Evolutionary conservation across 2,888 invertebrate genomes (phyloP).

Genomic region (Pandemis corylana): DNA sequence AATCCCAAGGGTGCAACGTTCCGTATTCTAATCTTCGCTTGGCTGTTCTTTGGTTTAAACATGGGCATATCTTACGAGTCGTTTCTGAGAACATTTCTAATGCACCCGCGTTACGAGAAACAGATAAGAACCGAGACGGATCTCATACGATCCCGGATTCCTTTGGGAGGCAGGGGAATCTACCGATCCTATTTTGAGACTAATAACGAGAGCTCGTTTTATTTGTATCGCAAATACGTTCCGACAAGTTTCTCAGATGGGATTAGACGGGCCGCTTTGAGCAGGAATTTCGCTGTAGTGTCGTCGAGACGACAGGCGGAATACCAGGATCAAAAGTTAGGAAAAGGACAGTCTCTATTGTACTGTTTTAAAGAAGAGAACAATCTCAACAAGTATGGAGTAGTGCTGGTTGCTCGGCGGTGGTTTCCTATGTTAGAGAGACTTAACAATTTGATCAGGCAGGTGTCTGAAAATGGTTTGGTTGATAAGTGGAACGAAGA

Average conservation of each 20-base stretch:
- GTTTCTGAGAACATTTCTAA: conserved; percentile 80
- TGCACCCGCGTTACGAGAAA: conserved; percentile 81
- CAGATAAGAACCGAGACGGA: conserved; percentile 78
- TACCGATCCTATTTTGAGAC: conserved; percentile 80
- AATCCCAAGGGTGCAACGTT: conserved; percentile 72
- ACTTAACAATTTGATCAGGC: conserved; percentile 77
- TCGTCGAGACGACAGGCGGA: conserved; percentile 76
- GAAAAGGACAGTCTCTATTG: conserved; percentile 72
- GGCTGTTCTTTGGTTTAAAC: conserved; percentile 81
- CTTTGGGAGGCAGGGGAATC: conserved; percentile 79
- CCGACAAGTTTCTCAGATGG: conserved; percentile 74
- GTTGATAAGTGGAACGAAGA: conserved; percentile 81
- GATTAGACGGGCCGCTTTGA: conserved; percentile 68
- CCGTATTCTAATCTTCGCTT: conserved; percentile 74
- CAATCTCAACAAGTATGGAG: conserved; percentile 80
- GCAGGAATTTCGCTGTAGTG: conserved; percentile 76
- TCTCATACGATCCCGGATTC: conserved; percentile 74
- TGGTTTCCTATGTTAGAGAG: conserved; percentile 79
- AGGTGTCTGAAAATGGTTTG: conserved; percentile 78
- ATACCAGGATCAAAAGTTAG: conserved; percentile 76
- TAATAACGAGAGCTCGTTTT: conserved; percentile 77
- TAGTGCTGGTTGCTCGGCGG: conserved; percentile 74
- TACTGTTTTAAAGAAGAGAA: conserved; percentile 78
- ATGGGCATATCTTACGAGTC: conserved; percentile 81
- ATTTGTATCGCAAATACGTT: conserved; percentile 80